Conservation (phyloP, 2,888 invertebrate genomes). For the Achlya flavicornis region DNA sequence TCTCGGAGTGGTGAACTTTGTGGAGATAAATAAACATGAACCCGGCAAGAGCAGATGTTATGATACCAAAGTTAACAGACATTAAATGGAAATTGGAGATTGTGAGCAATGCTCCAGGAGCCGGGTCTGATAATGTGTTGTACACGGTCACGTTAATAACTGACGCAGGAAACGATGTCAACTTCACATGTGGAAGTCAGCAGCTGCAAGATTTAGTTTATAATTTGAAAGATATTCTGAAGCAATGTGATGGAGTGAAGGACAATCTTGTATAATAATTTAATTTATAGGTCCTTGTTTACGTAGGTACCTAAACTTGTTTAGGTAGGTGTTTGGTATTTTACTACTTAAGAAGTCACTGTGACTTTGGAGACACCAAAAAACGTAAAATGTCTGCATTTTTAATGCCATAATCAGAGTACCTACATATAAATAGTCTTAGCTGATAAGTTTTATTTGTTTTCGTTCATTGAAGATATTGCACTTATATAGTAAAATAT, state of each 20-base stretch:
- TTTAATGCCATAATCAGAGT: too few relatives aligned
- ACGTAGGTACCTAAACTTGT: too few relatives aligned
- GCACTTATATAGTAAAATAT: too few relatives aligned
- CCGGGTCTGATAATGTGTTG: conserved; percentile 70
- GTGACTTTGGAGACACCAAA: too few relatives aligned
- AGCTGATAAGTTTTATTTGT: too few relatives aligned
- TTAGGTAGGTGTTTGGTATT: not conserved
- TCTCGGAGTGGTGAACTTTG: not conserved
- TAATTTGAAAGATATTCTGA: conserved; percentile 86
- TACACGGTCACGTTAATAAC: conserved; percentile 75
- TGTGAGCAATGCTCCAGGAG: conserved; percentile 66
- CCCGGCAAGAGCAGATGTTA: conserved; percentile 37
- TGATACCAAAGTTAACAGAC: conserved; percentile 81
- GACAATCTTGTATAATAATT: conserved; percentile 53
- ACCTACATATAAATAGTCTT: too few relatives aligned
- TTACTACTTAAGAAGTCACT: too few relatives aligned
- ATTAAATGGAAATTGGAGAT: conserved; percentile 86
- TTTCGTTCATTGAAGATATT: too few relatives aligned
- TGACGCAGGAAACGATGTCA: conserved; percentile 72
- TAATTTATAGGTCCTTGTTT: not conserved
- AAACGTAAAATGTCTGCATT: too few relatives aligned
- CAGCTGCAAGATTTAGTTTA: conserved; percentile 87
- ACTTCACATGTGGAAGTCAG: conserved; percentile 85
- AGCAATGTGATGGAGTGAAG: conserved; percentile 85
- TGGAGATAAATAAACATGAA: conserved; percentile 42